phyloP scores from a whole-genome alignment of 2,113 vertebrate species.

The Porphyrio hochstetteri region DNA sequence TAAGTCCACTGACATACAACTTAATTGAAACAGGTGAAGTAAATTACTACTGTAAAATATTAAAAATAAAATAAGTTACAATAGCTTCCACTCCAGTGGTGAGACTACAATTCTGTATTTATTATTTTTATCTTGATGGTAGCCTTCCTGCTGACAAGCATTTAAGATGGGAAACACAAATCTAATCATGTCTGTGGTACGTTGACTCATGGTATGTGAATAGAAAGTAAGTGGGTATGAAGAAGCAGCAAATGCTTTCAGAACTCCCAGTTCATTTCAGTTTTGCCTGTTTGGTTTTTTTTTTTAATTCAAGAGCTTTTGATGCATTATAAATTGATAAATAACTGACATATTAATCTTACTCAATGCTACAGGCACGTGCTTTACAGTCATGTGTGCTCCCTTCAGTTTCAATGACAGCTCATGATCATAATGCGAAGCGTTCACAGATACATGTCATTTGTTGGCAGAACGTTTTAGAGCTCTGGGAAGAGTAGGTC shows the following conservation, averaged over 20 bases:
- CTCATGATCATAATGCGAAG: not conserved
- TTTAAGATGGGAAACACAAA: not conserved
- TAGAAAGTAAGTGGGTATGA: not conserved
- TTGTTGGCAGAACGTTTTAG: not conserved
- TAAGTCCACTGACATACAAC: not conserved
- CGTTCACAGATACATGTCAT: not conserved
- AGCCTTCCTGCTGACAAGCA: not conserved
- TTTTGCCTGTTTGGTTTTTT: not conserved
- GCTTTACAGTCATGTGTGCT: not conserved
- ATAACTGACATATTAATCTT: not conserved
- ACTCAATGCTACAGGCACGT: not conserved
- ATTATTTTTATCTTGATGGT: not conserved
- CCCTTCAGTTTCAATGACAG: not conserved
- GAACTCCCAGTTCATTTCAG: not conserved
- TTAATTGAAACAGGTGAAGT: not conserved
- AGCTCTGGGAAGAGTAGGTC: constrained; percentile 45
- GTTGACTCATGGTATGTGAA: not conserved
- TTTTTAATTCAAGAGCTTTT: not conserved
- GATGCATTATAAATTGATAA: not conserved
- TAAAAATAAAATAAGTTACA: not conserved
- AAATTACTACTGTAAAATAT: not conserved
- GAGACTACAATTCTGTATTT: not conserved
- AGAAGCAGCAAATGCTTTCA: not conserved
- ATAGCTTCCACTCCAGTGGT: not conserved
- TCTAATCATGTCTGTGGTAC: not conserved